Base-by-base conservation (phyloP, 2,888 invertebrate genomes). In the Mylabris sibirica region DNA sequence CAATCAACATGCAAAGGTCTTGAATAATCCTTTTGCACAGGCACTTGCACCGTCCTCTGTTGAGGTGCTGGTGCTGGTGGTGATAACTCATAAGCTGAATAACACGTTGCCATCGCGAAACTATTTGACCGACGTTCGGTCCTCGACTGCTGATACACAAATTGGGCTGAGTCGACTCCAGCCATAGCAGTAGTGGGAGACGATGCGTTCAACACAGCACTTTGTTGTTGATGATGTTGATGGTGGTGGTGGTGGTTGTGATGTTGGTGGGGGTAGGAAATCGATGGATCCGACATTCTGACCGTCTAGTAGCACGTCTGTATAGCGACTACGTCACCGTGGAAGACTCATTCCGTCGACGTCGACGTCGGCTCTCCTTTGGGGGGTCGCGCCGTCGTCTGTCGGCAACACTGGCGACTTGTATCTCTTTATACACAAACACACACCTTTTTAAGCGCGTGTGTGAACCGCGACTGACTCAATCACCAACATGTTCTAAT, bases 1-100 rank as follows among this genome's bases (percentile, higher is more conserved):
- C 94, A 94, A 86, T 95, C 95, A 85, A 95, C 95, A 87, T 94
- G 94, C 84, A 95, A 88, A 81, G 94, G 94, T 86, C 93, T 90
- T 85, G 91, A 91, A 87, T 93, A 94, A 86, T 95, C 94, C 88
- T 93, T 94, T 84, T 90, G 89, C 79, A 88, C 87, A 65, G 77
- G 77, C 73, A 79, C 82, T 79, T 76, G 79, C 79, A 82, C 80
- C 80, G 79, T 80, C 81, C 86, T 86, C 84, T 86, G 86, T 84
- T 85, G 86, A 59, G 38, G 5, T 30, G 30, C 5, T 30, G 30
- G 30, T 30, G 30, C 5, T 38, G 78, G 75, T 71, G 77, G 85
- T 84, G 85, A 78, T 74, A 77, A 78, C 78, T 81, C 83, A 78
- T 81, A 84, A 74, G 78, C 75, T 71, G 77, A 78, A 77, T 81